These are phyloP conservation scores for Etheostoma nigrum DNA, from an alignment of 2,797 vertebrate species.

Conservation along the genomic window DNA sequence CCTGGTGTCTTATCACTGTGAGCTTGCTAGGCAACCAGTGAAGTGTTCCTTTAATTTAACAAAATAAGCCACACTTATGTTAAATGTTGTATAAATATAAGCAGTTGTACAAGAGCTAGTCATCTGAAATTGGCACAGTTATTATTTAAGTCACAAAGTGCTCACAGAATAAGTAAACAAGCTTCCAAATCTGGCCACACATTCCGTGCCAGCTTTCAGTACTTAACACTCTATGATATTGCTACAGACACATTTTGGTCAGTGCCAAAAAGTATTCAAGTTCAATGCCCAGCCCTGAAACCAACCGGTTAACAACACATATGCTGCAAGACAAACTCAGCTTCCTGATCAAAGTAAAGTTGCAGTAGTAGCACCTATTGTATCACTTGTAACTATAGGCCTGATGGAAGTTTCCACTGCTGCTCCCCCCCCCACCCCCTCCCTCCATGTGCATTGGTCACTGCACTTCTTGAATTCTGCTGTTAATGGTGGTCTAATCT, in stretches of 20 bases:
- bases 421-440: not conserved
- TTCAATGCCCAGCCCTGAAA: not conserved
- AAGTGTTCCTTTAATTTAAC: not conserved
- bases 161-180: not conserved
- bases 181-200: not conserved
- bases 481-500: constrained; percentile 48
- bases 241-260: not conserved
- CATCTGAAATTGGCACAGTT: not conserved
- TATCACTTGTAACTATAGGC: constrained; percentile 32
- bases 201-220: not conserved
- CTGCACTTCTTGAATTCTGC: constrained; percentile 31
- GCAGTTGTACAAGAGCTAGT: not conserved
- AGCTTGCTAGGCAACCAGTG: not conserved
- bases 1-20: not conserved
- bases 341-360: constrained; percentile 18
- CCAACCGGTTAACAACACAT: not conserved
- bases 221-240: not conserved
- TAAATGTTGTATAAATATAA: not conserved
- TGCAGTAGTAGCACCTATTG: not conserved
- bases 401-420: constrained; percentile 57
- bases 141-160: not conserved
- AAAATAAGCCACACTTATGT: not conserved
- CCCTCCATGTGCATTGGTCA: constrained; percentile 16
- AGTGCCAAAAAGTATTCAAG: not conserved
- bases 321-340: constrained; percentile 8